Conservation (phyloP, 2,888 invertebrate species). For the Buathra laborator region DNA sequence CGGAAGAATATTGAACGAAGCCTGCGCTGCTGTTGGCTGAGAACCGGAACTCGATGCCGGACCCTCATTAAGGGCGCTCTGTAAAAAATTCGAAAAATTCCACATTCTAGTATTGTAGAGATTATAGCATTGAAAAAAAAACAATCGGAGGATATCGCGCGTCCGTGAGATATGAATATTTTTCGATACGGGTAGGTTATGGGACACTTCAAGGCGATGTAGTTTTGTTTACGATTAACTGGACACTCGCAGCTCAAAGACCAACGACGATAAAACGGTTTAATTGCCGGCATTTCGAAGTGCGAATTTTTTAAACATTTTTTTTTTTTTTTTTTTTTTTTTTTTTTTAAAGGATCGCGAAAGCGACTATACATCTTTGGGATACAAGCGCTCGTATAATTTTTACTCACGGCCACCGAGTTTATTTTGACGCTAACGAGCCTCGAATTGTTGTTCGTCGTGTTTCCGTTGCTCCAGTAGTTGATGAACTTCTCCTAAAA, state of each 20-base stretch:
- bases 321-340: neutral
- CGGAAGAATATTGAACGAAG: conserved; percentile 77
- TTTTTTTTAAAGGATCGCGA: conserved; percentile 12
- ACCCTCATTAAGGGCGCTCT: conserved; percentile 78
- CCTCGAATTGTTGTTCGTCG: conserved; percentile 77
- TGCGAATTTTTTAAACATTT: neutral
- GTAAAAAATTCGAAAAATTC: conserved; percentile 9
- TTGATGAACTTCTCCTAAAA: conserved; percentile 84
- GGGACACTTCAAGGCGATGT: conserved; percentile 33
- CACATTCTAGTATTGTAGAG: neutral
- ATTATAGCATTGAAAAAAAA: neutral
- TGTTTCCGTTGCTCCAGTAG: conserved; percentile 80
- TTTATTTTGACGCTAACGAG: conserved; percentile 81
- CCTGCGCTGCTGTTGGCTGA: conserved; percentile 57
- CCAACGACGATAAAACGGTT: conserved; percentile 55
- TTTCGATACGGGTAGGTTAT: conserved; percentile 21
- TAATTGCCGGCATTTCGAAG: conserved; percentile 40
- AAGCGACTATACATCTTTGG: conserved; percentile 7
- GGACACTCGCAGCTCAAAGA: conserved; percentile 13
- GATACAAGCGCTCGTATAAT: conserved; percentile 6
- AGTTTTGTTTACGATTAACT: conserved; percentile 40
- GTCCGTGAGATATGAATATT: conserved; percentile 21
- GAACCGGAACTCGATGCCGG: conserved; percentile 69
- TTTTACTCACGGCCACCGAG: conserved; percentile 81
- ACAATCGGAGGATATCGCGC: neutral